Base-by-base conservation (phyloP, 1,140 invertebrate genomes). In the Trichonephila clavipes region DNA sequence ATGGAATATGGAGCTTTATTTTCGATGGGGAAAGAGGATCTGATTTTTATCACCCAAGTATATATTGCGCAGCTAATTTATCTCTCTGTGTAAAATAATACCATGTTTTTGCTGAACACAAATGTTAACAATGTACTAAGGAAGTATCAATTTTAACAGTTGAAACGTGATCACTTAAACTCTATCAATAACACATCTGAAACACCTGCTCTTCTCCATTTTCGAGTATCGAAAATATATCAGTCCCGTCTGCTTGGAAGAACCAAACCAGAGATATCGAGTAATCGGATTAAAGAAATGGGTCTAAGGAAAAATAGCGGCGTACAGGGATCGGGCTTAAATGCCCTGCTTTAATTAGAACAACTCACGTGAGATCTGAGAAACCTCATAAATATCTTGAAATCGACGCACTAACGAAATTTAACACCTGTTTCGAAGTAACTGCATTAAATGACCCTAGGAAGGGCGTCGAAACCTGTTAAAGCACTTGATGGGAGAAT, bases 201-300 rank as follows among this genome's bases (percentile, higher is more conserved):
- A 77, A 77, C 72, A 77, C 72, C 72, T 77, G 72, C 24, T 19
- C 72, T 77, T 18, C 28, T 34, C 28, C 5, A 77, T 77, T 77
- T 77, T 28, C 34, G 28, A 12, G 72, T 77, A 77, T 77, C 72
- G 72, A 77, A 77, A 77, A 77, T 77, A 77, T 77, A 77, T 77
- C 72, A 77, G 72, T 77, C 72, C 40, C 72, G 72, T 77, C 72
- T 77, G 8, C 21, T 19, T 77, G 16, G 0, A 10, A 51, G 51
- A 51, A 51, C 51, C 51, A 51, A 51, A 51, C 51, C 4, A 51
- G 28, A 77, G 72, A 77, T 77, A 34, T 19, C 18, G 7, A 40
- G 72, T 77, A 77, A 77, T 77, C 72, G 28, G 72, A 77, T 77
- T 77, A 77, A 34, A 34, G 14, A 77, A 18, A 51, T 51, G 10